phyloP scores from a whole-genome alignment of 2,888 invertebrate genomes.

The Cephonodes hylas region DNA sequence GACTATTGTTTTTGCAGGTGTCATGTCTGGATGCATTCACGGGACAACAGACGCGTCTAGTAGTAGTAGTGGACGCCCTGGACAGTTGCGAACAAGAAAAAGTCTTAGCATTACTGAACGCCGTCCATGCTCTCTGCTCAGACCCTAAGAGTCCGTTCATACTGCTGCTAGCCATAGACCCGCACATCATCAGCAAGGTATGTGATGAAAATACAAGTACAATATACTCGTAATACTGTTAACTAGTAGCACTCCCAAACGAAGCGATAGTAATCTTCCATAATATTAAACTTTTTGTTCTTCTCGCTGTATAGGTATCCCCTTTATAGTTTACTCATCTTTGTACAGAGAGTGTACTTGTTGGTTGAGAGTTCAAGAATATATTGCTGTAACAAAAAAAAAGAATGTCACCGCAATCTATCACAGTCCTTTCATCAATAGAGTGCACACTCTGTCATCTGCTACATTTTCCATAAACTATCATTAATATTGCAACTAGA shows the following conservation, averaged over 20 bases:
- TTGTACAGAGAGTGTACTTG: neutral
- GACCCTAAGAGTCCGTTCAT: slow-evolving; percentile 97
- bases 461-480: neutral
- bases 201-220: slow-evolving; percentile 17
- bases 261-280: neutral
- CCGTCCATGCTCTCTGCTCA: slow-evolving; percentile 96
- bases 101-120: slow-evolving; percentile 94
- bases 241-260: neutral
- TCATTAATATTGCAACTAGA: neutral
- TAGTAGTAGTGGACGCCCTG: slow-evolving; percentile 97
- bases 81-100: slow-evolving; percentile 99
- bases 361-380: too few relatives aligned
- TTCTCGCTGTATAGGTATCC: neutral
- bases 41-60: slow-evolving; percentile 95
- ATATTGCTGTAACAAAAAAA: too few relatives aligned
- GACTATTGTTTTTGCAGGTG: slow-evolving; percentile 73
- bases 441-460: too few relatives aligned
- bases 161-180: slow-evolving; percentile 97
- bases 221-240: neutral
- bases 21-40: slow-evolving; percentile 96
- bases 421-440: too few relatives aligned
- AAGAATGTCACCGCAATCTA: too few relatives aligned
- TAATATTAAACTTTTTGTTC: neutral
- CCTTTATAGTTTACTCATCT: neutral
- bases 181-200: slow-evolving; percentile 98